Percentiles rank a stretch among this genome's conserved stretches.
Conservation (phyloP, 2,797 vertebrate genomes). For the Trematomus bernacchii region DNA sequence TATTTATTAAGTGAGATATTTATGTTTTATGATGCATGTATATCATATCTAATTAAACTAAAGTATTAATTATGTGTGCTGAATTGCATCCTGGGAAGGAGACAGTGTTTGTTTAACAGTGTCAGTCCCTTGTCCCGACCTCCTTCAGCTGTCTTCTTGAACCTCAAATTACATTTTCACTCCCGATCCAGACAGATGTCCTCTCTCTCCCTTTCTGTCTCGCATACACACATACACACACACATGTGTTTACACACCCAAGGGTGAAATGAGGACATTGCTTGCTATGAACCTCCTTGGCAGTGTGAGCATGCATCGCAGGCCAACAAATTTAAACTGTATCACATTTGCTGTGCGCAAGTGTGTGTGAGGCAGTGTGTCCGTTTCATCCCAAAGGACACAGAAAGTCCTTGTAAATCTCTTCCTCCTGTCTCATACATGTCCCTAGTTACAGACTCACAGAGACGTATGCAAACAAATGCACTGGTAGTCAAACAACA, state of each 20-base stretch:
- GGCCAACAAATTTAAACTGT: constrained; percentile 52
- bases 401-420: constrained; percentile 58
- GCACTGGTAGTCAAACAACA: constrained; percentile 43
- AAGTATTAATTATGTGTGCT: neutral
- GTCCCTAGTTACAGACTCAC: constrained; percentile 46
- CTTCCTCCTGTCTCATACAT: constrained; percentile 48
- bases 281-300: constrained; percentile 37
- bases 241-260: neutral
- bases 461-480: constrained; percentile 51
- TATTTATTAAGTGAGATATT: constrained; percentile 21
- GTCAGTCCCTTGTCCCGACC: constrained; percentile 10
- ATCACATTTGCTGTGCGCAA: constrained; percentile 33
- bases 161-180: constrained; percentile 32
- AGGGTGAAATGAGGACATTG: constrained; percentile 47
- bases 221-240: no score
- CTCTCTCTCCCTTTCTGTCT: neutral
- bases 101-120: constrained; percentile 23
- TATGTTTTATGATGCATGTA: constrained; percentile 31
- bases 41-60: constrained; percentile 19
- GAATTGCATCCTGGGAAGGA: constrained; percentile 32
- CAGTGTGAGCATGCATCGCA: constrained; percentile 10
- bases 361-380: constrained; percentile 20
- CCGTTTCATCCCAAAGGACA: constrained; percentile 47
- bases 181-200: constrained; percentile 23
- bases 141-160: constrained; percentile 31